phyloP scores from a whole-genome alignment of 2,797 vertebrate species.

The Crax fasciolata region DNA sequence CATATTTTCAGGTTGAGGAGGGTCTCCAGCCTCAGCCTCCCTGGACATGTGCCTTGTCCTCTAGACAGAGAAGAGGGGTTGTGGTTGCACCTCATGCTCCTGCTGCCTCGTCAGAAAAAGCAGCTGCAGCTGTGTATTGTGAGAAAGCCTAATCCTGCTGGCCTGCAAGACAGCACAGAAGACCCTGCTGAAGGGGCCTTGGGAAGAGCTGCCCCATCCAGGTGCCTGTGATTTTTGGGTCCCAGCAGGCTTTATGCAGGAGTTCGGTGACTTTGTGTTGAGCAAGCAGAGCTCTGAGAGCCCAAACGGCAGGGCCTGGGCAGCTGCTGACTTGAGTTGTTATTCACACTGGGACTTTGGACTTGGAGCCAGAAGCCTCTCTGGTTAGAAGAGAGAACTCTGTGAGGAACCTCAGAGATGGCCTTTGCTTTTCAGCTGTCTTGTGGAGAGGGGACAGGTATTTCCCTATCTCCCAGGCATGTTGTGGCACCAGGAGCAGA shows the following conservation, averaged over 20 bases:
- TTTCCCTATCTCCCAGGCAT: neutral
- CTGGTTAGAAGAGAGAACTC: rapidly evolving
- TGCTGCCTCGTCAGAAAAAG: neutral
- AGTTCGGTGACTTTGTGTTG: neutral
- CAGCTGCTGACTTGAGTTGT: neutral
- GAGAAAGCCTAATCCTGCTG: neutral
- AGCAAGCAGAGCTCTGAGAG: neutral
- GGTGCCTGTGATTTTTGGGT: neutral
- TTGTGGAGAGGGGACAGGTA: neutral
- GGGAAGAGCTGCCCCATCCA: neutral
- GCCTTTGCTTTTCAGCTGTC: neutral
- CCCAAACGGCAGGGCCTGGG: neutral
- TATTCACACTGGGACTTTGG: neutral
- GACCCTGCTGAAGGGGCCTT: neutral
- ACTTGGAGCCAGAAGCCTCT: neutral
- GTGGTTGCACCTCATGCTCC: neutral
- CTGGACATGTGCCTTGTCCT: neutral
- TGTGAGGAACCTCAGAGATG: neutral
- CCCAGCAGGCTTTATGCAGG: neutral
- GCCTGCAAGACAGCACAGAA: neutral
- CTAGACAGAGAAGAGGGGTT: neutral
- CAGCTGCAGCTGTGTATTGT: neutral
- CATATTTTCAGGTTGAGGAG: neutral
- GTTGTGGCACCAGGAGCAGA: neutral
- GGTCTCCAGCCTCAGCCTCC: neutral